phyloP scores from a whole-genome alignment of 1,140 invertebrate species.

The Tetraneura akinire region DNA sequence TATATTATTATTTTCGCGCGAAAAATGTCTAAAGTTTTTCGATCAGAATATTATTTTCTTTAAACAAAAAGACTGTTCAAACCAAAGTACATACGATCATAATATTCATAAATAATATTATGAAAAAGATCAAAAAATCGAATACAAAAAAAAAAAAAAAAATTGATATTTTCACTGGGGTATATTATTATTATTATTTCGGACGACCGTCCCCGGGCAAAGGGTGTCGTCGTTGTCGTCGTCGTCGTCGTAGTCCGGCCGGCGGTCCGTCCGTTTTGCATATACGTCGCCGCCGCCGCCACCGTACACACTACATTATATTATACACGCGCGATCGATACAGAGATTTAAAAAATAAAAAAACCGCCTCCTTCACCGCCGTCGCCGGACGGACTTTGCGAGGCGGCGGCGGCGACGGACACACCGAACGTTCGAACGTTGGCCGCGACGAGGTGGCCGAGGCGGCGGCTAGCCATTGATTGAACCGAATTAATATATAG shows the following conservation, averaged over 20 bases:
- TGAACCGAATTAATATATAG: conserved; percentile 41
- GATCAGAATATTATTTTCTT: no score
- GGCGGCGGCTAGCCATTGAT: conserved; percentile 18
- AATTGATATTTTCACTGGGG: no score
- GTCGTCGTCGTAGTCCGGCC: conserved; percentile 2
- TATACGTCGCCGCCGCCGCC: conserved; percentile 7
- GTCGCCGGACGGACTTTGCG: not conserved
- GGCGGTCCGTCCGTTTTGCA: conserved; percentile 34
- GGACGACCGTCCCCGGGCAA: not conserved
- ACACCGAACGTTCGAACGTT: not conserved
- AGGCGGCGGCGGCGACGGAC: not conserved
- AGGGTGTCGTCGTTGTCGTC: conserved; percentile 2
- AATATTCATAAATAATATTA: no score
- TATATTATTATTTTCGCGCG: no score
- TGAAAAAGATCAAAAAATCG: no score
- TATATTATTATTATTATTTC: no score
- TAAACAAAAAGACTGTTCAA: no score
- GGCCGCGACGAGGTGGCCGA: not conserved
- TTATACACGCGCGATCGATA: conserved; percentile 18
- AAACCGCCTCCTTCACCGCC: not conserved
- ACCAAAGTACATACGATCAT: no score
- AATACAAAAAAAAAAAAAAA: no score
- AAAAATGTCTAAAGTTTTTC: no score
- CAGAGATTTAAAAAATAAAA: conserved; percentile 29
- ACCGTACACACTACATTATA: conserved; percentile 7